A percentile compares a stretch with the other conserved stretches of the same genome.
Conservation (phyloP, 2,888 invertebrate species). For the Psococerastis gibbosa region DNA sequence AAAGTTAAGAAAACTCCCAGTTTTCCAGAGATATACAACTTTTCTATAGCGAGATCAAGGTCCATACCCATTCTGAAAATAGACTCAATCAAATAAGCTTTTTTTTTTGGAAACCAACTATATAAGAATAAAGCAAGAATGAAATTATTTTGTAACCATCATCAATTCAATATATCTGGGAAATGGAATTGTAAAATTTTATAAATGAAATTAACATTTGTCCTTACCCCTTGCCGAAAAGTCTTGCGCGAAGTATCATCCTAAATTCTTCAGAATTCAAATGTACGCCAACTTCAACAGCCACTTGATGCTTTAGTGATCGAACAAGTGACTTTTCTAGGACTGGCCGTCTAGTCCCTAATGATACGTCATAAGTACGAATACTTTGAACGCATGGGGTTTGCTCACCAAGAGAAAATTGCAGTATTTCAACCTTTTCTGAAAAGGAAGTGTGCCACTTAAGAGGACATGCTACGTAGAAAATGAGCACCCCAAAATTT, state of each 20-base stretch:
- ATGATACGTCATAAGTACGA: slow-evolving; percentile 19
- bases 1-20: slow-evolving; percentile 28
- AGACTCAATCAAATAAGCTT: too few species aligned
- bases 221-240: slow-evolving; percentile 27
- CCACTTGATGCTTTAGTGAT: slow-evolving; percentile 23
- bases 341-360: slow-evolving; percentile 5
- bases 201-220: too few species aligned
- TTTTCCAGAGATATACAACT: slow-evolving; percentile 29
- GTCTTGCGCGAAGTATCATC: slow-evolving; percentile 29
- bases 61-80: slow-evolving; percentile 28
- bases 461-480: too few species aligned
- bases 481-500: too few species aligned
- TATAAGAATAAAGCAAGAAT: too few species aligned
- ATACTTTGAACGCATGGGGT: slow-evolving; percentile 24
- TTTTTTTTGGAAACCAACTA: too few species aligned
- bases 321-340: background rate
- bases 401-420: slow-evolving; percentile 29
- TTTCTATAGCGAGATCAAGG: slow-evolving; percentile 31
- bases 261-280: slow-evolving; percentile 31
- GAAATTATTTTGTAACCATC: too few species aligned
- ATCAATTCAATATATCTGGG: too few species aligned
- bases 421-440: slow-evolving; percentile 25
- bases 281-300: slow-evolving; percentile 29
- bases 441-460: too few species aligned
- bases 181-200: too few species aligned